These are phyloP conservation scores for Tetropium fuscum DNA, from an alignment of 2,888 invertebrate genomes.

Conservation along the genomic window DNA sequence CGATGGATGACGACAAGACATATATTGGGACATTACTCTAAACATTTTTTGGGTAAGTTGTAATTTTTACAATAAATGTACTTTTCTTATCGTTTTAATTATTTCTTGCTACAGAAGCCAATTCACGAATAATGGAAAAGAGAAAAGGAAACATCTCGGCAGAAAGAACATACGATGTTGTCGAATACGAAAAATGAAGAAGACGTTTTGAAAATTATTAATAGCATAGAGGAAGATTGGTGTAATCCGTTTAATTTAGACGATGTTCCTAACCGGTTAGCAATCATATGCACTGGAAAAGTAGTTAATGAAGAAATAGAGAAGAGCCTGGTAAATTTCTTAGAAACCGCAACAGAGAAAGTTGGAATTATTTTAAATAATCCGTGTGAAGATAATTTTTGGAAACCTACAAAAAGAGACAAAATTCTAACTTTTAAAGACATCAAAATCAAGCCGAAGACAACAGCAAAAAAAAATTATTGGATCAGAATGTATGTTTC, in stretches of 20 bases:
- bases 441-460: neutral
- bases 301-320: neutral
- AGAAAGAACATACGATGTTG: no score
- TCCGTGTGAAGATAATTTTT: neutral
- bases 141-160: neutral
- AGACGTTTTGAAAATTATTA: neutral
- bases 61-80: neutral
- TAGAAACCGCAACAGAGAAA: neutral
- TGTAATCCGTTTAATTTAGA: conserved; percentile 4
- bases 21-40: neutral
- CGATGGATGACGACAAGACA: neutral
- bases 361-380: neutral
- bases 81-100: no score
- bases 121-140: neutral
- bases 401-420: neutral
- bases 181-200: neutral
- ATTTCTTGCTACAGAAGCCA: neutral
- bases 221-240: neutral
- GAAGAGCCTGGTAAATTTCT: neutral
- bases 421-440: neutral
- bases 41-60: neutral
- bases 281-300: conserved; percentile 4
- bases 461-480: neutral
- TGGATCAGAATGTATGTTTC: neutral
- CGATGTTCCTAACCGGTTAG: neutral